Evolutionary conservation across 2,113 vertebrate genomes (phyloP).

Genomic region (Ursus arctos): DNA sequence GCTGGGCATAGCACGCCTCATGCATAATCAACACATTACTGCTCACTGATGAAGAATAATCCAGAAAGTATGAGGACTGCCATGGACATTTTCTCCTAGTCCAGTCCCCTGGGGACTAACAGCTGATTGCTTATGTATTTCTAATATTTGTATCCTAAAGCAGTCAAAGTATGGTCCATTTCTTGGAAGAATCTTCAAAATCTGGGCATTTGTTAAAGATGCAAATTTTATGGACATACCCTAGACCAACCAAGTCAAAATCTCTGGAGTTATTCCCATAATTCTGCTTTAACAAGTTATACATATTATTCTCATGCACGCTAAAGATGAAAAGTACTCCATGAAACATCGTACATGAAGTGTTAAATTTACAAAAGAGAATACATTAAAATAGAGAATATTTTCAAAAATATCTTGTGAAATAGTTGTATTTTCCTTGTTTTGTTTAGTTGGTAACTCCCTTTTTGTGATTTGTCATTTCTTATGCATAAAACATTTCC

Average conservation of each 20-base stretch:
- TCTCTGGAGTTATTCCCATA: not conserved
- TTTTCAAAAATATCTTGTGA: not conserved
- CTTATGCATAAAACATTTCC: not conserved
- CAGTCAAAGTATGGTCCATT: not conserved
- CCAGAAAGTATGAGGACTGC: not conserved
- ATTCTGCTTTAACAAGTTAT: not conserved
- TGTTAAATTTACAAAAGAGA: not conserved
- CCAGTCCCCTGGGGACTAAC: too few species aligned
- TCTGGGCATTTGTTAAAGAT: not conserved
- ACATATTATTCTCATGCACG: not conserved
- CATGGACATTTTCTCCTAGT: not conserved
- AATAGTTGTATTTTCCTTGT: not conserved
- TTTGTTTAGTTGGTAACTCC: not conserved
- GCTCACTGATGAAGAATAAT: not conserved
- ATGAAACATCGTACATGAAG: not conserved
- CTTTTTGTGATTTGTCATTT: not conserved
- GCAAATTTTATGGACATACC: not conserved
- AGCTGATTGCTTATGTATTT: not conserved
- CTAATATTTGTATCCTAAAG: not conserved
- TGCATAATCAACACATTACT: not conserved
- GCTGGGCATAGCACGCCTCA: not conserved
- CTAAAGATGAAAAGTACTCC: not conserved
- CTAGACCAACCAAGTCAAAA: not conserved
- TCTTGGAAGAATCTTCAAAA: not conserved
- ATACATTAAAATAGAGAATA: not conserved